Evolutionary conservation across 2,888 invertebrate genomes (phyloP).

Genomic region (Hedya salicella): DNA sequence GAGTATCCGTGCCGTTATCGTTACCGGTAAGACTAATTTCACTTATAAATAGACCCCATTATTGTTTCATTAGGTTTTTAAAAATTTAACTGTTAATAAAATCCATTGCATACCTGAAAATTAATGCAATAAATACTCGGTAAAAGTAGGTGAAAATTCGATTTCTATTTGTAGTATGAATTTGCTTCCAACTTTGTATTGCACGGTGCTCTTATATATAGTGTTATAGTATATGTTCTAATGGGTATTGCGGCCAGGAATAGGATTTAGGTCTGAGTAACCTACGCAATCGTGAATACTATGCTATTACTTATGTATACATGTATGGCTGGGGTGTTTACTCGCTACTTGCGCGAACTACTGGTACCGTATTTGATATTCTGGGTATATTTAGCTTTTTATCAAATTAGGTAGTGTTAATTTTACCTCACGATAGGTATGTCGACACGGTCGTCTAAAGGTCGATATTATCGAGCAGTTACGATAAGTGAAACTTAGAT

Average conservation of each 20-base stretch:
- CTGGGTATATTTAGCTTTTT: no score
- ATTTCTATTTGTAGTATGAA: slow-evolving; percentile 42
- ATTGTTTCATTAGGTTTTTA: not conserved
- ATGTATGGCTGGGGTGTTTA: slow-evolving; percentile 3
- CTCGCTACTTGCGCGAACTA: not conserved
- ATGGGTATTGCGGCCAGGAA: slow-evolving; percentile 14
- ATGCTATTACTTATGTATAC: not conserved
- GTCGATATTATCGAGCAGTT: no score
- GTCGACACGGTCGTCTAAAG: no score
- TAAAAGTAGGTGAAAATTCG: slow-evolving; percentile 13
- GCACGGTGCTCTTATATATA: slow-evolving; percentile 1
- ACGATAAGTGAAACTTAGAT: no score
- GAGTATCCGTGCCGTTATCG: slow-evolving; percentile 33
- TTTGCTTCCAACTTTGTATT: slow-evolving; percentile 39
- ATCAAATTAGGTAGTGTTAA: not conserved
- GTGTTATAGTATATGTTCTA: not conserved
- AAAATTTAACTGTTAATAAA: not conserved
- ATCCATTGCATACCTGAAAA: not conserved
- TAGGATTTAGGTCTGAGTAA: slow-evolving; percentile 34
- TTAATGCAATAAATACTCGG: not conserved
- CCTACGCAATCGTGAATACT: slow-evolving; percentile 26
- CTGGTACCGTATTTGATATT: not conserved
- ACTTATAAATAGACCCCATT: not conserved
- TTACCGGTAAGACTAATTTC: slow-evolving; percentile 30
- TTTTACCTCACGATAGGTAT: no score